These are phyloP conservation scores for Neolamprologus caudopunctatus DNA, from an alignment of 2,113 vertebrate species.

Conservation along the genomic window DNA sequence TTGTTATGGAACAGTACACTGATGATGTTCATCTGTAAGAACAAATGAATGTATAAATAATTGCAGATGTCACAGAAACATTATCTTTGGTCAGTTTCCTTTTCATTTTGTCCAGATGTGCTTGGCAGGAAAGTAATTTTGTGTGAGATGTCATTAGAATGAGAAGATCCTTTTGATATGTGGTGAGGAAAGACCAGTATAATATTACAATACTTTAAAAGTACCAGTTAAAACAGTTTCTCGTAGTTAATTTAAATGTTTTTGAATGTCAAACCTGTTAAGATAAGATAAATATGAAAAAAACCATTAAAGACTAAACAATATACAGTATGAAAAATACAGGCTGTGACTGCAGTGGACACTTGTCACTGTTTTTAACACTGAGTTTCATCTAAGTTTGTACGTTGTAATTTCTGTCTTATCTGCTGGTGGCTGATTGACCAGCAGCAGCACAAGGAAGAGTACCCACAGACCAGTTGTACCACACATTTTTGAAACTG, in stretches of 20 bases:
- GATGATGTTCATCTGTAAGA: conserved; percentile 1
- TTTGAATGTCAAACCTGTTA: not conserved
- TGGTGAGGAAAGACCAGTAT: not conserved
- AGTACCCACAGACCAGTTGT: not conserved
- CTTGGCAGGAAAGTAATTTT: not conserved
- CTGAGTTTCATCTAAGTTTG: not conserved
- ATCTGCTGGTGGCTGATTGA: not conserved
- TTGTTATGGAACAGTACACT: not conserved
- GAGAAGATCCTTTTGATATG: not conserved
- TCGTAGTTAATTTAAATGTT: not conserved
- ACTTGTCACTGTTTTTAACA: not conserved
- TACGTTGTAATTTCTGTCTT: not conserved
- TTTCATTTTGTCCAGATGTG: not conserved
- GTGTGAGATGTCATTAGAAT: not conserved
- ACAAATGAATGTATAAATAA: conserved; percentile 15
- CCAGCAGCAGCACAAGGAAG: not conserved
- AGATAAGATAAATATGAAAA: not conserved
- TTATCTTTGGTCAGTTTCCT: not conserved
- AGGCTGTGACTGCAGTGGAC: not conserved
- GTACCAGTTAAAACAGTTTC: not conserved
- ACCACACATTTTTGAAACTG: not conserved
- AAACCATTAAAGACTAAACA: not conserved
- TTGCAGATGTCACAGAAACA: not conserved
- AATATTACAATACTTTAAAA: not conserved
- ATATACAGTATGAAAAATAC: not conserved